Evolutionary conservation across 2,797 vertebrate species (phyloP).

Genomic region (Cryptoblepharus egeriae): DNA sequence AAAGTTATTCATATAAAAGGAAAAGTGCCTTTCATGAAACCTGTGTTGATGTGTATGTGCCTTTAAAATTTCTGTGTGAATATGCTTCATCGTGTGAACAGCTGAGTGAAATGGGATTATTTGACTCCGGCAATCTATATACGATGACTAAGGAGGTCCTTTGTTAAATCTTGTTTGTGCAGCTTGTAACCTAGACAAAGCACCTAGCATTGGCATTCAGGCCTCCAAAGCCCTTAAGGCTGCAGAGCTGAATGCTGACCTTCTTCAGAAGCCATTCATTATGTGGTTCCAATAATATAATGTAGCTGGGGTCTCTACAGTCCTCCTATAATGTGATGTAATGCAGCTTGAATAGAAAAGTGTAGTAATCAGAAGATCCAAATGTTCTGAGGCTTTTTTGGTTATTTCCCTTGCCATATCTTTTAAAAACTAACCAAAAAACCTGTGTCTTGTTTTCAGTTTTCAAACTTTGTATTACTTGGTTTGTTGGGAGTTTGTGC

Average conservation of each 20-base stretch:
- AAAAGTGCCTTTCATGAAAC: constrained; percentile 61
- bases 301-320: neutral
- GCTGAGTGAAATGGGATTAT: constrained; percentile 71
- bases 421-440: neutral
- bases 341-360: neutral
- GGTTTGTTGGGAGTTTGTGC: rapidly evolving
- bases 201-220: constrained; percentile 64
- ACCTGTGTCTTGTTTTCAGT: neutral
- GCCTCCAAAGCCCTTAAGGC: constrained; percentile 51
- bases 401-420: neutral
- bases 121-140: constrained; percentile 69
- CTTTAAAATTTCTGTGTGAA: constrained; percentile 40
- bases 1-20: constrained; percentile 73
- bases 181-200: constrained; percentile 72
- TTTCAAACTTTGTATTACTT: neutral
- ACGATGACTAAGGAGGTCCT: constrained; percentile 68
- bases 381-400: neutral
- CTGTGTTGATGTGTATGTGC: constrained; percentile 28
- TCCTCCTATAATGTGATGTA: constrained; percentile 23
- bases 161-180: constrained; percentile 70
- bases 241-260: constrained; percentile 47
- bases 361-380: constrained; percentile 6
- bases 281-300: constrained; percentile 28
- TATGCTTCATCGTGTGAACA: constrained; percentile 58
- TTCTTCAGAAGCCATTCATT: constrained; percentile 40